These are phyloP conservation scores for Chaetura pelagica DNA, from an alignment of 2,113 vertebrate species.

Conservation along the genomic window DNA sequence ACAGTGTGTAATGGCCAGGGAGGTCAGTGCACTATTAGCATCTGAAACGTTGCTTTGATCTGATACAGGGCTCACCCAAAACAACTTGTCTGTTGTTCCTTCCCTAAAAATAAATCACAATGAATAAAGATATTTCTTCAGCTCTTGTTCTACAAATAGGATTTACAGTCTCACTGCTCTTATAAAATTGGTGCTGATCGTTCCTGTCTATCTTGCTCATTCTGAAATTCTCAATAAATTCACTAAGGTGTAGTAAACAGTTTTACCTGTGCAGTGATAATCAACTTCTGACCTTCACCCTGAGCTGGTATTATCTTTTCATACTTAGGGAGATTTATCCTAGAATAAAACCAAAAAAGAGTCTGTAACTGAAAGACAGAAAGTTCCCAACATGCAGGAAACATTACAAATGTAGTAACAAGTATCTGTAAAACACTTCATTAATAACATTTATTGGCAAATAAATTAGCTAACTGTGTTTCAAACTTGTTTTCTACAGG, in stretches of 20 bases:
- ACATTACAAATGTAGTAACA: not conserved
- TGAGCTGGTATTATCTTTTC: conserved; percentile 82
- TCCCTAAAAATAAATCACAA: not conserved
- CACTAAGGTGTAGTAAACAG: not conserved
- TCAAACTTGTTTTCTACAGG: not conserved
- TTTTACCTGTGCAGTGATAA: conserved; percentile 91
- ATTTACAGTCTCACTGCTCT: not conserved
- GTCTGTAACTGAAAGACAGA: not conserved
- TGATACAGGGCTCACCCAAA: not conserved
- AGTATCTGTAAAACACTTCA: not conserved
- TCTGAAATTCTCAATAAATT: not conserved
- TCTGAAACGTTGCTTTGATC: not conserved
- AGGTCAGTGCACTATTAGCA: not conserved
- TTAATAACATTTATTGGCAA: not conserved
- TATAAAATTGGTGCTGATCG: not conserved
- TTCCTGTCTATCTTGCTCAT: not conserved
- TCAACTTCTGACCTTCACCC: conserved; percentile 85
- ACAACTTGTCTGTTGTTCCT: not conserved
- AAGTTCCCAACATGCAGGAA: not conserved
- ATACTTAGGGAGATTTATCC: conserved; percentile 87
- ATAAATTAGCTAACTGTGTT: not conserved
- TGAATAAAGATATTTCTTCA: not conserved
- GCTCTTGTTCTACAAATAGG: not conserved
- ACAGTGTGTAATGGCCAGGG: not conserved
- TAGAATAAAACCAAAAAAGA: conserved; percentile 69